A percentile compares a stretch with the other conserved stretches of the same genome.
Conservation (phyloP, 2,888 invertebrate genomes). For the Hypselothyrea guttata region DNA sequence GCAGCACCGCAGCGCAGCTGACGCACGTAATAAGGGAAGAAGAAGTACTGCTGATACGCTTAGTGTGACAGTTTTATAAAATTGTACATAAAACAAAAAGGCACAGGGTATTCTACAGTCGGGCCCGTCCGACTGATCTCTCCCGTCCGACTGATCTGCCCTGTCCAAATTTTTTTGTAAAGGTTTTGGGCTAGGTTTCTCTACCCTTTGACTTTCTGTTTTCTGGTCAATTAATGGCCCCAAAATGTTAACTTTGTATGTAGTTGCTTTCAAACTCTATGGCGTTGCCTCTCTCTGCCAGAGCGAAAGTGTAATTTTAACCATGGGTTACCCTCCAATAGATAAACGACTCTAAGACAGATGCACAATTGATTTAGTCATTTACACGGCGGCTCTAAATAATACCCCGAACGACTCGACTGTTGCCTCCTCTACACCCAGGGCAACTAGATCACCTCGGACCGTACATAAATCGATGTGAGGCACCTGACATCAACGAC, state of each 20-base stretch:
- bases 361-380: constrained; percentile 28
- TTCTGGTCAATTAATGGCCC: constrained; percentile 32
- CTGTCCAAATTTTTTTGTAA: no score
- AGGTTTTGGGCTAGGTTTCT: constrained; percentile 16
- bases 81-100: no score
- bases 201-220: no score
- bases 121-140: no score
- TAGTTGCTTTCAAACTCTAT: constrained; percentile 1
- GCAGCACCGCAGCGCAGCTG: no score
- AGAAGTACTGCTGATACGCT: no score
- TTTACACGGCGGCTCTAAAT: constrained; percentile 22
- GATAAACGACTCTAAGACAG: constrained; percentile 3
- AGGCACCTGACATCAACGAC: constrained; percentile 5
- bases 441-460: no score
- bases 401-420: not conserved
- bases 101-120: no score
- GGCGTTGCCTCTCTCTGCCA: constrained; percentile 1
- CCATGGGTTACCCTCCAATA: constrained; percentile 14
- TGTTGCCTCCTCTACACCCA: no score
- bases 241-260: constrained; percentile 31
- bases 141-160: not conserved
- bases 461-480: constrained; percentile 5
- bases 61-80: no score
- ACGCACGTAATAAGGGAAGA: no score
- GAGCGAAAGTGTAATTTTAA: constrained; percentile 17